A percentile compares a stretch with the other conserved stretches of the same genome.
These are phyloP conservation scores for Nysson spinosus DNA, from an alignment of 2,888 invertebrate genomes.

Conservation along the genomic window DNA sequence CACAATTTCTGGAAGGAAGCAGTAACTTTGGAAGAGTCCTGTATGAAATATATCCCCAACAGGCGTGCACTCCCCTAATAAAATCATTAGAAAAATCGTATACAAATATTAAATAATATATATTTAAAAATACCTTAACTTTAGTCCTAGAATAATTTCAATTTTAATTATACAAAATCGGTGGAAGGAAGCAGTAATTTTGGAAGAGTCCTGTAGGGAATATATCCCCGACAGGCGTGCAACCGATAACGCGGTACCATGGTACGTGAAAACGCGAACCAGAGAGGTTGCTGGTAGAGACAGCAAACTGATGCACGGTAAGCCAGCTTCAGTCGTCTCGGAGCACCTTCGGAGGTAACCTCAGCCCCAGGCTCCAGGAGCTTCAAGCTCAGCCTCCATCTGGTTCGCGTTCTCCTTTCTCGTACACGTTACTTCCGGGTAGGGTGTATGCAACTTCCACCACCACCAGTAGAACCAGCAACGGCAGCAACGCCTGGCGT, in stretches of 20 bases:
- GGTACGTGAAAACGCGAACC: conserved; percentile 42
- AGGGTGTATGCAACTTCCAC: conserved; percentile 69
- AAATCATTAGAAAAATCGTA: too few relatives aligned
- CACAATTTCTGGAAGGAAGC: too few relatives aligned
- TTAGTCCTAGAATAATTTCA: too few relatives aligned
- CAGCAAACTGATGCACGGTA: conserved; percentile 65
- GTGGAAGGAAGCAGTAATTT: too few relatives aligned
- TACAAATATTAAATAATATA: too few relatives aligned
- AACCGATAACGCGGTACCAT: conserved; percentile 53
- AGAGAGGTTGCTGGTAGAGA: conserved; percentile 56
- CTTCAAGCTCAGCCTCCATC: conserved; percentile 4
- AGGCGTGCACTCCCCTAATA: too few relatives aligned
- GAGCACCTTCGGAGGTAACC: conserved; percentile 26
- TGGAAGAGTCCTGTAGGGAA: not conserved
- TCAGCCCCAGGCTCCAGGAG: too few relatives aligned
- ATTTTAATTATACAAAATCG: too few relatives aligned
- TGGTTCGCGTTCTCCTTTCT: conserved; percentile 36
- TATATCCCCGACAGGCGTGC: conserved; percentile 37
- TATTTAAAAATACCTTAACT: too few relatives aligned
- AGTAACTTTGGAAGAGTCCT: too few relatives aligned
- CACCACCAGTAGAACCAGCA: too few relatives aligned
- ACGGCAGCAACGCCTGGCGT: conserved; percentile 68
- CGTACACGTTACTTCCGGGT: conserved; percentile 57
- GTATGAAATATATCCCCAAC: too few relatives aligned
- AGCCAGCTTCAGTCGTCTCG: conserved; percentile 42